Evolutionary conservation across 2,113 vertebrate species (phyloP), one percentile per base, ranked within the genome.

Genomic region (Paralichthys olivaceus): DNA sequence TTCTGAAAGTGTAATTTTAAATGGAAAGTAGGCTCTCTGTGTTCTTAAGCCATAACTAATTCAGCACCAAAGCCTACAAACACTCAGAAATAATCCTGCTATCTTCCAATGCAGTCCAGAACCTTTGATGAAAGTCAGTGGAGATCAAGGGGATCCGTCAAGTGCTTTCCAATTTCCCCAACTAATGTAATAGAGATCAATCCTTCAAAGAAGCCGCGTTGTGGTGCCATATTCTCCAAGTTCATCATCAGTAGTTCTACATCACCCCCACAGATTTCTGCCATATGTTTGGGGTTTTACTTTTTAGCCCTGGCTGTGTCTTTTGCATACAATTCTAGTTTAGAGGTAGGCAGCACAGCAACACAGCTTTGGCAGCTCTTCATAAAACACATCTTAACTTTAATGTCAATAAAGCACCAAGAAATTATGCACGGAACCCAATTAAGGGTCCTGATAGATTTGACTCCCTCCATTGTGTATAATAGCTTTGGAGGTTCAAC

Each of bases 111-210:
- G 81, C 86, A 90, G 89, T 91, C 84, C 83, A 76, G 65, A 92
- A 89, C 87, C 92, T 92, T 91, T 94, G 93, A 94, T 94, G 91
- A 93, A 93, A 93, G 92, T 93, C 93, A 90, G 84, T 83, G 76
- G 89, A 94, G 92, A 94, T 95, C 91, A 95, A 94, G 91, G 87
- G 92, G 79, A 91, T 91, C 91, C 90, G 91, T 92, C 92, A 92
- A 93, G 92, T 84, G 88, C 89, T 89, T 93, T 93, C 90, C 92
- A 92, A 92, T 93, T 92, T 93, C 84, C 92, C 86, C 89, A 81
- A 87, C 85, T 90, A 93, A 93, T 94, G 90, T 87, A 90, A 89
- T 82, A 83, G 86, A 87, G 79, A 93, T 88, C 80, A 77, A 69
- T 87, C 90, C 87, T 92, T 94, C 91, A 90, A 91, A 93, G 86